Percentiles rank a stretch among this genome's conserved stretches.
These are phyloP conservation scores for Diuraphis noxia DNA, from an alignment of 1,140 invertebrate genomes.

Conservation along the genomic window DNA sequence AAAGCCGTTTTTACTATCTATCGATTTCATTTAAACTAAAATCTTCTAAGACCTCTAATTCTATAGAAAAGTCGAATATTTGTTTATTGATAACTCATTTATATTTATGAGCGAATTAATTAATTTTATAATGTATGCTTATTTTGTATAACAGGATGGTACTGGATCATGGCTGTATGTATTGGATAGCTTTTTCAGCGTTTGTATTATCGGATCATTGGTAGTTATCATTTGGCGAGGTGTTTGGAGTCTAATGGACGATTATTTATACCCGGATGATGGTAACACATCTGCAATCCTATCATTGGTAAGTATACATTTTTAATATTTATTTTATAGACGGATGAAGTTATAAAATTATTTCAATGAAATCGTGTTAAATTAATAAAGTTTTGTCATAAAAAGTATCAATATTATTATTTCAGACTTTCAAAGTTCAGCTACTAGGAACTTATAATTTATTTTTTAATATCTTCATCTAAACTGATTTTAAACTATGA, in stretches of 20 bases:
- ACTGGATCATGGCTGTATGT: slow-evolving; percentile 74
- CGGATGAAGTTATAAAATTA: background rate
- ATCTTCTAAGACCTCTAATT: too few relatives aligned
- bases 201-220: slow-evolving; percentile 78
- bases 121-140: background rate
- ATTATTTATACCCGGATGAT: slow-evolving; percentile 74
- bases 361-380: background rate
- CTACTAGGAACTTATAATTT: background rate
- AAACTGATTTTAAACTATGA: background rate
- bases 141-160: slow-evolving; percentile 67
- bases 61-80: background rate
- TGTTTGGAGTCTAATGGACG: slow-evolving; percentile 77
- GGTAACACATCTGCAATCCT: slow-evolving; percentile 68
- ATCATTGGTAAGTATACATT: slow-evolving; percentile 70
- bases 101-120: background rate
- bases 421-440: background rate
- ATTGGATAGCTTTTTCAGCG: slow-evolving; percentile 82
- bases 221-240: slow-evolving; percentile 88
- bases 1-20: background rate
- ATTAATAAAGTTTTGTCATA: background rate
- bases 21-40: background rate
- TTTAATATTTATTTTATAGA: slow-evolving; percentile 2
- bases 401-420: background rate
- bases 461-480: background rate
- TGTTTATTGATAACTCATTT: background rate